These are phyloP conservation scores for Lobophora halterata DNA, from an alignment of 2,888 invertebrate species.

Conservation along the genomic window DNA sequence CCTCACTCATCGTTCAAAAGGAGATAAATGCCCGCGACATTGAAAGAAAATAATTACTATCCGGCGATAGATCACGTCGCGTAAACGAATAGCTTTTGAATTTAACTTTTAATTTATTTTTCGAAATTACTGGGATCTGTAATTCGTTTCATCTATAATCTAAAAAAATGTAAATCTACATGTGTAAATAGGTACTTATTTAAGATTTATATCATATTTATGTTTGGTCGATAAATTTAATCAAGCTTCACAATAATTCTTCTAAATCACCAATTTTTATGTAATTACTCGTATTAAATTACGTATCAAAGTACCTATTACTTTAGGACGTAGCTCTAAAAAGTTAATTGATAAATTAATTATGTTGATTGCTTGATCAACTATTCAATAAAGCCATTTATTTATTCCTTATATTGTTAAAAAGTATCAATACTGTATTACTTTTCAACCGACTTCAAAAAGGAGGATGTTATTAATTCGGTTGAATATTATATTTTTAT, in stretches of 20 bases:
- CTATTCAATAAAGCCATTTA: too few species aligned
- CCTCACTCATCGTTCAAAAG: constrained; percentile 18
- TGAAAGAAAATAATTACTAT: constrained; percentile 28
- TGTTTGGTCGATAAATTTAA: constrained; percentile 8
- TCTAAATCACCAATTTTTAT: too few species aligned
- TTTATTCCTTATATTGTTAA: too few species aligned
- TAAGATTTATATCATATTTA: constrained; percentile 7
- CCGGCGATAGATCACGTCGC: constrained; percentile 31
- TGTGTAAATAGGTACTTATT: constrained; percentile 15
- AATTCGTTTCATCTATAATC: constrained; percentile 20
- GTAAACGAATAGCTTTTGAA: constrained; percentile 18
- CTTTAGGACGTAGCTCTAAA: too few species aligned
- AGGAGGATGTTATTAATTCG: too few species aligned
- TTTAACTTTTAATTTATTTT: constrained; percentile 22
- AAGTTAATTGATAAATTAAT: too few species aligned
- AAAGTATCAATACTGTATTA: too few species aligned
- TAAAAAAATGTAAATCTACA: constrained; percentile 23
- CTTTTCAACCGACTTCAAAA: too few species aligned
- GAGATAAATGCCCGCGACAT: constrained; percentile 28
- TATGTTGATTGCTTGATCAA: too few species aligned
- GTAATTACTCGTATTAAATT: too few species aligned
- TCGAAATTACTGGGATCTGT: constrained; percentile 16
- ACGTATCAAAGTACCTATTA: too few species aligned
- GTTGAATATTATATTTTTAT: too few species aligned
- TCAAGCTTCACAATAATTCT: constrained; percentile 10